Conservation (phyloP, 2,888 invertebrate genomes). For the Pseudococcus jackbeardsleyi region DNA sequence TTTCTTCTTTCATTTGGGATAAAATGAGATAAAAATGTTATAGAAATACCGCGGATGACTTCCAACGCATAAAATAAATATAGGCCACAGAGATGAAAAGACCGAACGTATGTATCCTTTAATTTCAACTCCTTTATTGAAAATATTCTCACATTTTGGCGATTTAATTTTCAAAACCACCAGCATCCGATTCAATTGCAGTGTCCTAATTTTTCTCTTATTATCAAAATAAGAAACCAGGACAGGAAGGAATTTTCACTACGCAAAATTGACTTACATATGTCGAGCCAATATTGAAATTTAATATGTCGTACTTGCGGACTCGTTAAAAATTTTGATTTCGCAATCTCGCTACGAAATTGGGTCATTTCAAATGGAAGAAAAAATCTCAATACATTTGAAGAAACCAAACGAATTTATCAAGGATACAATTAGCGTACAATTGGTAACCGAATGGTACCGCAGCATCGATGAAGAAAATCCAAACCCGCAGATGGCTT, state of each 20-base stretch:
- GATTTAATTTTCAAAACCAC: not conserved
- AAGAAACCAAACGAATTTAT: constrained; percentile 8
- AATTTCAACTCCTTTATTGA: not conserved
- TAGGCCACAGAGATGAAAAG: constrained; percentile 7
- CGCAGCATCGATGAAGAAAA: constrained; percentile 4
- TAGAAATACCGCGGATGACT: not conserved
- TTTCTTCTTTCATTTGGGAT: not conserved
- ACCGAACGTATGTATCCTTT: not conserved
- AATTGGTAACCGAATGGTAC: constrained; percentile 19
- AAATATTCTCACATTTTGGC: not conserved
- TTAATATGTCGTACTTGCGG: not conserved
- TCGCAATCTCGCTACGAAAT: not conserved
- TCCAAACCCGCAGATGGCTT: not conserved
- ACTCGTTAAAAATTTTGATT: constrained; percentile 18
- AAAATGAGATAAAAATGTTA: not conserved
- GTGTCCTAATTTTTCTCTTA: not conserved
- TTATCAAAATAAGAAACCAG: not conserved
- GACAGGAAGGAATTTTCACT: not conserved
- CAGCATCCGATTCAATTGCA: not conserved
- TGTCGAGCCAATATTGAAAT: not conserved
- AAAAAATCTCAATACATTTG: constrained; percentile 4
- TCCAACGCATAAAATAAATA: not conserved
- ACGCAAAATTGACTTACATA: not conserved
- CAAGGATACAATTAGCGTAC: not conserved
- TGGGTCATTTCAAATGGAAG: constrained; percentile 8